A percentile compares a stretch with the other conserved stretches of the same genome.
phyloP scores from a whole-genome alignment of 2,797 vertebrate species.

The Acomys russatus region DNA sequence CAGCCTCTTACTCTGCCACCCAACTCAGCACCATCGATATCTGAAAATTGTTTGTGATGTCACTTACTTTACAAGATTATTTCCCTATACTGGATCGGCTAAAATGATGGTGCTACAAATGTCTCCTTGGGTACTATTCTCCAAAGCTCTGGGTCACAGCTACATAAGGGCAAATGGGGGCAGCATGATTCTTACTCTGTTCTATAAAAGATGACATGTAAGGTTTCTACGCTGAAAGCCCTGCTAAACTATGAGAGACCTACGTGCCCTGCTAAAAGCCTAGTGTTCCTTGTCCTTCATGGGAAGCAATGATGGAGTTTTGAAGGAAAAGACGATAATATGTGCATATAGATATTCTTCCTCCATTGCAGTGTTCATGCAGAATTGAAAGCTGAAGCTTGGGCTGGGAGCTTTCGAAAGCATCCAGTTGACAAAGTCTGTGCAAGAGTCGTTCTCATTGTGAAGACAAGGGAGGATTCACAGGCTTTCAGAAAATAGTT shows the following conservation, averaged over 20 bases:
- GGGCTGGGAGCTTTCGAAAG: neutral
- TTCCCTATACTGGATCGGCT: slow-evolving; percentile 37
- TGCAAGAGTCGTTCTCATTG: neutral
- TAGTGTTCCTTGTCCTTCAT: neutral
- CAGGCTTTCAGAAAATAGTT: neutral
- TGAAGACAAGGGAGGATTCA: neutral
- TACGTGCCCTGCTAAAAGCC: neutral
- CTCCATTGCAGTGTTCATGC: neutral
- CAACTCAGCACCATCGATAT: neutral
- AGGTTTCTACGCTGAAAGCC: slow-evolving; percentile 43
- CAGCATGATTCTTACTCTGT: neutral
- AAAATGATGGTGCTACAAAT: neutral
- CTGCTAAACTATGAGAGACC: neutral
- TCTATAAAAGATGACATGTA: slow-evolving; percentile 10
- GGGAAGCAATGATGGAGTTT: neutral
- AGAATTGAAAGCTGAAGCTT: neutral
- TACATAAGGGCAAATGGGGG: neutral
- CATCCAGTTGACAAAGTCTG: neutral
- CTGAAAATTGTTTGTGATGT: neutral
- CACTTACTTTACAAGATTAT: slow-evolving; percentile 47
- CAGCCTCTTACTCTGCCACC: slow-evolving; percentile 7
- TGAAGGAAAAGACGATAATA: slow-evolving; percentile 21
- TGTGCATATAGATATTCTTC: slow-evolving; percentile 5
- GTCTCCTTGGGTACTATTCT: neutral
- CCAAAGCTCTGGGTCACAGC: neutral